Evolutionary conservation across 2,888 invertebrate species (phyloP).

Genomic region (Sphecodes monilicornis): DNA sequence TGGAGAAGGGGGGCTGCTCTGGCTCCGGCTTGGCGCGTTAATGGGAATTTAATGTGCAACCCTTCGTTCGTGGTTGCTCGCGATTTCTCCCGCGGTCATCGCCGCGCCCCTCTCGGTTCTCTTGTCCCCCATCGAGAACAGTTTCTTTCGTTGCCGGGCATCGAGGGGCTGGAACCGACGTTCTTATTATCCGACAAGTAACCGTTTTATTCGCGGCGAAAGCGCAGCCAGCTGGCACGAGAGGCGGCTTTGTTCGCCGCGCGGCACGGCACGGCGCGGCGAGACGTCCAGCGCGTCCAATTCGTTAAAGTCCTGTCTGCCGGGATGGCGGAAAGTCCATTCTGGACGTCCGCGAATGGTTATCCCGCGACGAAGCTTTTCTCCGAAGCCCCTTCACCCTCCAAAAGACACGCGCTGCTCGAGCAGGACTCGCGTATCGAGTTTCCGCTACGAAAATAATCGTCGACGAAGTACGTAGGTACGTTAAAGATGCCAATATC

Average conservation of each 20-base stretch:
- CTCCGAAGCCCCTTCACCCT: not conserved
- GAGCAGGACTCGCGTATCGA: not conserved
- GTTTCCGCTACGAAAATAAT: not conserved
- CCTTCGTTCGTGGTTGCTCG: slow-evolving; percentile 33
- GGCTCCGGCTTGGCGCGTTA: slow-evolving; percentile 50
- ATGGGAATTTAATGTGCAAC: slow-evolving; percentile 72
- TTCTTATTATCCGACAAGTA: slow-evolving; percentile 42
- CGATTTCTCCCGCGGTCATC: slow-evolving; percentile 28
- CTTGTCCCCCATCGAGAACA: not conserved
- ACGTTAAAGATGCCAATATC: not conserved
- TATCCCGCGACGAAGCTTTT: slow-evolving; percentile 20
- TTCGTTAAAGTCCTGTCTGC: slow-evolving; percentile 29
- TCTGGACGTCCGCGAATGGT: slow-evolving; percentile 25
- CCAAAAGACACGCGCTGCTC: not conserved
- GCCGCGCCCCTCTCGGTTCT: slow-evolving; percentile 14
- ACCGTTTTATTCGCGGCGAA: slow-evolving; percentile 43
- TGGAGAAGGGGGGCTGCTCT: not conserved
- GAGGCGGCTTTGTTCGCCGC: slow-evolving; percentile 22
- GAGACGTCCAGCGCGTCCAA: slow-evolving; percentile 17
- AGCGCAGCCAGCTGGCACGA: slow-evolving; percentile 34
- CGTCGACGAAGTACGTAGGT: not conserved
- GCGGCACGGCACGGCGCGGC: slow-evolving; percentile 4
- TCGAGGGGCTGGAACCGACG: slow-evolving; percentile 15
- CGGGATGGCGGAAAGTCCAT: slow-evolving; percentile 10
- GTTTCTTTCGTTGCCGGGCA: slow-evolving; percentile 20